Evolutionary conservation across 2,888 invertebrate species (phyloP).

Genomic region (Drosophila melanosoma): DNA sequence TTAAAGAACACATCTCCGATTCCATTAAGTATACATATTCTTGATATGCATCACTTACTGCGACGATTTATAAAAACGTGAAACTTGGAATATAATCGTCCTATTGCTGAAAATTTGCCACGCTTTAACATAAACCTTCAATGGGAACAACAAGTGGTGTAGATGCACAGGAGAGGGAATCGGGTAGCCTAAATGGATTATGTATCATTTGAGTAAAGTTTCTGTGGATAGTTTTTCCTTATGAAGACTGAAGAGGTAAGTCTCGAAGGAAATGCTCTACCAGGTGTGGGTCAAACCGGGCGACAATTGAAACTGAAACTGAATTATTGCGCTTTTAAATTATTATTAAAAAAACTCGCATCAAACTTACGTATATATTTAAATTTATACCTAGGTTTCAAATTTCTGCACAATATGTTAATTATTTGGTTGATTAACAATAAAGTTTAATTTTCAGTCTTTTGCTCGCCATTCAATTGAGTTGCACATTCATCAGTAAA

Average conservation of each 20-base stretch:
- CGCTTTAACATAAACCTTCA: neutral
- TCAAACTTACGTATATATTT: neutral
- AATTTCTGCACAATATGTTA: neutral
- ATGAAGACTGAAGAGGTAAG: neutral
- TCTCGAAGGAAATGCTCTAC: neutral
- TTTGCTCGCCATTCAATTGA: slow-evolving; percentile 7
- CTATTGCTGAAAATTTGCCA: accelerated
- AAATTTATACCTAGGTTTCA: neutral
- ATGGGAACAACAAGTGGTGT: neutral
- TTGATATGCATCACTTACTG: neutral
- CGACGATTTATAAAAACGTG: neutral
- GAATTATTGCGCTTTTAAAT: neutral
- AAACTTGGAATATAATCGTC: neutral
- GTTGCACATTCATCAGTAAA: slow-evolving; percentile 15
- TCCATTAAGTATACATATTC: neutral
- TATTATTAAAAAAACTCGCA: neutral
- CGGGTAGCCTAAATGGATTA: neutral
- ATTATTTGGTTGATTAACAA: neutral
- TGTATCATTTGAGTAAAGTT: neutral
- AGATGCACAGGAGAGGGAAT: neutral
- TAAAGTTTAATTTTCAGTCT: neutral
- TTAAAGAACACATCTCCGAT: neutral
- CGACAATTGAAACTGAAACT: neutral
- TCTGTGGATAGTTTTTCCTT: neutral
- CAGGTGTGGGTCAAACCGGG: neutral